Evolutionary conservation across 2,113 vertebrate species (phyloP), one percentile per base, ranked within the genome.

Genomic region (Climacteris rufus): DNA sequence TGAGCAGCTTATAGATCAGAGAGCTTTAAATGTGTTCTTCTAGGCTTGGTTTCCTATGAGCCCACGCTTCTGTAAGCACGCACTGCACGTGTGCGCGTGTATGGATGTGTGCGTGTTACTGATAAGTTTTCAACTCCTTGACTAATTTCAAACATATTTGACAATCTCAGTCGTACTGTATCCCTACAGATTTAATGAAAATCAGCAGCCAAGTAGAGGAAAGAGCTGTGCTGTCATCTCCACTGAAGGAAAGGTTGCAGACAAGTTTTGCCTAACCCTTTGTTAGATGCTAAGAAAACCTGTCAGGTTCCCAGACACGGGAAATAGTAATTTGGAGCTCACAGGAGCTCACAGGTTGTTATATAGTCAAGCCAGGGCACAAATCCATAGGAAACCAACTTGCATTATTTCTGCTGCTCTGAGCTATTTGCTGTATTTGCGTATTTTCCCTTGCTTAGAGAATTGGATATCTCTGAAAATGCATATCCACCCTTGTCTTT

Each of bases 121-220:
- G 71, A 83, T 69, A 79, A 49, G 61, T 66, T 77, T 75, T 81
- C 86, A 89, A 22, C 21, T 44, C 76, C 84, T 66, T 89, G 47
- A 54, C 52, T 95, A 75, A 84, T 93, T 89, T 93, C 92, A 91
- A 75, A 52, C 45, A 57, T 83, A 90, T 88, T 76, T 88, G 40
- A 70, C 47, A 78, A 35, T 66, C 83, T 80, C 21, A 3, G 52
- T 83, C 33, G 24, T 69, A 77, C 33, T 31, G 30, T 44, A 52
- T 81, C n/a, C 21, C 39, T 56, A 74, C 17, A 89, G 60, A 60
- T 90, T 47, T 81, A 87, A 81, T 66, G 40, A 87, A 87, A 83
- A 87, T 72, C 10, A 4, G 33, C 64, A 87, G 61, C 53, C 82
- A 90, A 88, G 42, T 35, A 71, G 54, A 89, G 56, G 37, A 83